phyloP scores from a whole-genome alignment of 1,140 invertebrate genomes.

The Drosophila aff. region DNA sequence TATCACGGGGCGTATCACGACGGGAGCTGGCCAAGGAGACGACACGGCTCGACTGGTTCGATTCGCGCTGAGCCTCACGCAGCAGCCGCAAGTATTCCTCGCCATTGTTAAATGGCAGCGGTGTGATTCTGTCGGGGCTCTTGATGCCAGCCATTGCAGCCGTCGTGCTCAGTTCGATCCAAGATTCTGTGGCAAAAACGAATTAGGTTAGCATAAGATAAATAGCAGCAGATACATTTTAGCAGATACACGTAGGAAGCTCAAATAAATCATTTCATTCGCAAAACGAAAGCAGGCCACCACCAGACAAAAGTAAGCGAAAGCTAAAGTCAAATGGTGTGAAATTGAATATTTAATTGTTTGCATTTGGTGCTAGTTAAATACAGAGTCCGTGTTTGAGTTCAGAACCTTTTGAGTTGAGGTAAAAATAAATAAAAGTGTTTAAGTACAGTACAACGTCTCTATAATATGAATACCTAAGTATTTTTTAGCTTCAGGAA shows the following conservation, averaged over 20 bases:
- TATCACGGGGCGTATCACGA: slow-evolving; percentile 87
- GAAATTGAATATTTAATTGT: slow-evolving; percentile 31
- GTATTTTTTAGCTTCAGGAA: neutral
- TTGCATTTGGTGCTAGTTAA: slow-evolving; percentile 9
- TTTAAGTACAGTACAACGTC: neutral
- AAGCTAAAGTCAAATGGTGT: slow-evolving; percentile 31
- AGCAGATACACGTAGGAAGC: slow-evolving; percentile 1
- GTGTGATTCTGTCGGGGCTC: slow-evolving; percentile 89
- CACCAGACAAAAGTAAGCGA: slow-evolving; percentile 2
- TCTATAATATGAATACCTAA: too few relatives aligned
- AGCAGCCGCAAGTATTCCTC: slow-evolving; percentile 94
- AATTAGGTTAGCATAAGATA: slow-evolving; percentile 38
- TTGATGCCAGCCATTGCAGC: slow-evolving; percentile 87
- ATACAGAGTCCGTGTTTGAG: slow-evolving; percentile 1
- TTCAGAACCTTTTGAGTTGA: slow-evolving; percentile 1
- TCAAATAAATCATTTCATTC: slow-evolving; percentile 23
- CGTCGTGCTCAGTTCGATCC: slow-evolving; percentile 91
- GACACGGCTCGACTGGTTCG: slow-evolving; percentile 92
- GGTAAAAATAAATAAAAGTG: slow-evolving; percentile 20
- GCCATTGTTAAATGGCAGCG: slow-evolving; percentile 87
- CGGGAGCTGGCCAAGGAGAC: slow-evolving; percentile 93
- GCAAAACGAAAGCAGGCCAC: slow-evolving; percentile 6
- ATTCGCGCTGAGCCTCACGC: slow-evolving; percentile 94
- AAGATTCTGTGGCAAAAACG: slow-evolving; percentile 90
- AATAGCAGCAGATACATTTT: neutral